Evolutionary conservation across 2,888 invertebrate species (phyloP).

Genomic region (Synanthedon tipuliformis): DNA sequence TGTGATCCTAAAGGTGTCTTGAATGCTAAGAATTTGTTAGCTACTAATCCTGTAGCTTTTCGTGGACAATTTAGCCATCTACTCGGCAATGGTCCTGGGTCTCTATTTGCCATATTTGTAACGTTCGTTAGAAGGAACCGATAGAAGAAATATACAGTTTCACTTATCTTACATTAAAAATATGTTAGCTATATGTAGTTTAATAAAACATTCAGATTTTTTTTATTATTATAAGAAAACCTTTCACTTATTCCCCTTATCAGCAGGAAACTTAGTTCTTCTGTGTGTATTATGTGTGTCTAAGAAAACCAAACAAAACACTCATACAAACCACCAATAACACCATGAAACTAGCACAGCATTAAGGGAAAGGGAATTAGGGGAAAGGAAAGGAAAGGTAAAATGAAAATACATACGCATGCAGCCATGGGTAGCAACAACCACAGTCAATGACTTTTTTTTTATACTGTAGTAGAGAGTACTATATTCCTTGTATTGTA

Average conservation of each 20-base stretch:
- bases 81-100: conserved; percentile 78
- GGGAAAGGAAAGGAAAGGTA: too few relatives aligned
- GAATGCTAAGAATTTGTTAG: conserved; percentile 90
- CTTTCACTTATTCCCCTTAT: conserved; percentile 8
- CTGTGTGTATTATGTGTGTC: too few relatives aligned
- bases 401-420: too few relatives aligned
- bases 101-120: conserved; percentile 38
- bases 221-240: background rate
- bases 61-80: conserved; percentile 91
- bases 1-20: conserved; percentile 90
- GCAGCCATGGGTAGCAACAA: too few relatives aligned
- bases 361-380: too few relatives aligned
- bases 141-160: background rate
- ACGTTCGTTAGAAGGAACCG: background rate
- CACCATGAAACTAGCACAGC: too few relatives aligned
- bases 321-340: too few relatives aligned
- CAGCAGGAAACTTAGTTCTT: too few relatives aligned
- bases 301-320: too few relatives aligned
- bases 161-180: background rate
- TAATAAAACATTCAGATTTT: background rate
- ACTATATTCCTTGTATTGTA: too few relatives aligned
- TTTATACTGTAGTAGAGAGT: too few relatives aligned
- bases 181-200: background rate
- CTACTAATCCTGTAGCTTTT: conserved; percentile 78
- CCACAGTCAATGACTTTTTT: too few relatives aligned